Evolutionary conservation across 2,797 vertebrate species (phyloP).

Genomic region (Syncerus caffer): DNA sequence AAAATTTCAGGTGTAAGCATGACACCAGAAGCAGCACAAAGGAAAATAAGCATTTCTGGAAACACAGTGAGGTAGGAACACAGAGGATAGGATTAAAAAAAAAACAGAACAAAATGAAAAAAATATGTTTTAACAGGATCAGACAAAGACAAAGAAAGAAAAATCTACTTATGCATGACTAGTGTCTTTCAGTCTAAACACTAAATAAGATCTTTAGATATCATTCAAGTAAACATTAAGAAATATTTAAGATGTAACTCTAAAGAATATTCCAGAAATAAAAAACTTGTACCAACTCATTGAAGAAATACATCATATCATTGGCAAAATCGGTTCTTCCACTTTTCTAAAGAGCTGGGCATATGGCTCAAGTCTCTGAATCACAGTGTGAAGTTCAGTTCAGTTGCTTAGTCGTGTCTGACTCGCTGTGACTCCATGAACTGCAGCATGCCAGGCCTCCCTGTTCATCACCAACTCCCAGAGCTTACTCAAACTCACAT

Average conservation of each 20-base stretch:
- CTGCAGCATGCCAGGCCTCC: neutral
- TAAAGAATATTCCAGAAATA: neutral
- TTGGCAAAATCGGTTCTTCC: neutral
- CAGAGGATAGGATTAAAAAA: neutral
- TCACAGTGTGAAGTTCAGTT: neutral
- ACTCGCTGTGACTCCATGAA: neutral
- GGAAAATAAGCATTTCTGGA: neutral
- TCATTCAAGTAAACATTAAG: neutral
- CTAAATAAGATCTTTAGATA: neutral
- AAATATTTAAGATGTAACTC: neutral
- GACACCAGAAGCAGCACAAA: neutral
- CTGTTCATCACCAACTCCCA: neutral
- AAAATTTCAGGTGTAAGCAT: neutral
- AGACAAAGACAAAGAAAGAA: neutral
- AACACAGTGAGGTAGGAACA: neutral
- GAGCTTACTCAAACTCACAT: neutral
- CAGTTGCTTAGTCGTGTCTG: fast-evolving
- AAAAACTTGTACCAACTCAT: neutral
- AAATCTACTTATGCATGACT: neutral
- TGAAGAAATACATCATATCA: neutral
- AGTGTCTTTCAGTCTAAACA: neutral
- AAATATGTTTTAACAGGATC: neutral
- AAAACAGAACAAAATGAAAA: neutral
- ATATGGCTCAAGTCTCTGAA: neutral
- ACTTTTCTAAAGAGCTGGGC: neutral